These are phyloP conservation scores for Brachionus asplanchnoidis DNA, from an alignment of 1,140 invertebrate species.

Conservation along the genomic window DNA sequence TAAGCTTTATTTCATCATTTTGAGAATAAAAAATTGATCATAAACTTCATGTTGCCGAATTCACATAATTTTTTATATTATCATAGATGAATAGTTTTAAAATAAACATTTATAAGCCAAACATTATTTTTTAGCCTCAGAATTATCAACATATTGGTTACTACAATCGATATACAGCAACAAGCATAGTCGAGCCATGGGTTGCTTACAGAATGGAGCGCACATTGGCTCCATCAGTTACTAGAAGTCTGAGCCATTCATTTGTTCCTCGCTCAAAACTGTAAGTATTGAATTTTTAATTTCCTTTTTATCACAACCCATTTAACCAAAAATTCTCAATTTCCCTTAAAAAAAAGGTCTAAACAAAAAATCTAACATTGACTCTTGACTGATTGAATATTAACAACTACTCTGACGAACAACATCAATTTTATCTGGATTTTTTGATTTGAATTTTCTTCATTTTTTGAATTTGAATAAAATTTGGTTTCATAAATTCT, in stretches of 20 bases:
- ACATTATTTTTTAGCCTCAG: neutral
- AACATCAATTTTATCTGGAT: neutral
- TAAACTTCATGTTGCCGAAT: too few species aligned
- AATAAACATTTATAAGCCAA: too few species aligned
- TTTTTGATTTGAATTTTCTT: neutral
- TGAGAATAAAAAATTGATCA: too few species aligned
- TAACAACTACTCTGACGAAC: neutral
- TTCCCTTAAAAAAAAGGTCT: slow-evolving; percentile 21
- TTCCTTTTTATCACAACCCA: neutral
- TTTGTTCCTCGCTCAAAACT: neutral
- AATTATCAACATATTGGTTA: slow-evolving; percentile 6
- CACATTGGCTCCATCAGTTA: neutral
- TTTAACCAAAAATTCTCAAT: neutral
- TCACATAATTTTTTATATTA: neutral
- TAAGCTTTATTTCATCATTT: too few species aligned
- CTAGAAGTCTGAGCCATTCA: neutral
- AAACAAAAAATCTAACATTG: slow-evolving; percentile 21
- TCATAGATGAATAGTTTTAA: too few species aligned
- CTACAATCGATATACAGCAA: slow-evolving; percentile 26
- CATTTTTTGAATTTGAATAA: neutral
- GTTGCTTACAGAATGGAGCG: slow-evolving; percentile 36
- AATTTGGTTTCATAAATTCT: neutral
- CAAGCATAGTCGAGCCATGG: slow-evolving; percentile 36
- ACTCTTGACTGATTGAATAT: neutral
- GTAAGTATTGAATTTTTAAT: neutral